Percentiles rank a stretch among this genome's conserved stretches.
Conservation (phyloP, 1,140 invertebrate species). For the Acromyrmex echinatior region DNA sequence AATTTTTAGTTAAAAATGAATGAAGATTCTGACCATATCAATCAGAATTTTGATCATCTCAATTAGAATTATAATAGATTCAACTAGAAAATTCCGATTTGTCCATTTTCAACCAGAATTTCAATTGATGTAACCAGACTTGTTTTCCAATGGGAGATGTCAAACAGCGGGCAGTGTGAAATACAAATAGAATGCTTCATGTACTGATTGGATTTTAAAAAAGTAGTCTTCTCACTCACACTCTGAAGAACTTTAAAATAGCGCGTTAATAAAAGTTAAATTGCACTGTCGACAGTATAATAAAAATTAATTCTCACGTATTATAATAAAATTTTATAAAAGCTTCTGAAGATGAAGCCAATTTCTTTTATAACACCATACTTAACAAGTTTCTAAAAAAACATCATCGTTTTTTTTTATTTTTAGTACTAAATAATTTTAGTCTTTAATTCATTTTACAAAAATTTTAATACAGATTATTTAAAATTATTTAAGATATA, state of each 20-base stretch:
- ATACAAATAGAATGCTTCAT: constrained; percentile 10
- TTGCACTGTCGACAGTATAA: background rate
- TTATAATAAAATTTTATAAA: background rate
- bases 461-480: background rate
- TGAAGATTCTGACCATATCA: no score
- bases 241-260: constrained; percentile 15
- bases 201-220: constrained; percentile 17
- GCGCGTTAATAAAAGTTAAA: constrained; percentile 26
- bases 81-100: no score
- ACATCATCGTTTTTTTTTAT: background rate
- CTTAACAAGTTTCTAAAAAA: background rate
- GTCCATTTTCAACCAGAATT: no score
- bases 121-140: no score
- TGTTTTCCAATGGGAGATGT: background rate
- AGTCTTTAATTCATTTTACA: background rate
- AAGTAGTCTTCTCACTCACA: background rate
- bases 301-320: background rate
- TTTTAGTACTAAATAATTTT: background rate
- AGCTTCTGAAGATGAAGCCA: background rate
- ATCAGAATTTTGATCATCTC: no score
- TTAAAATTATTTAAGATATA: background rate
- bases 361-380: background rate
- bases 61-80: no score
- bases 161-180: background rate
- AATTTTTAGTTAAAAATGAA: no score